Conservation (phyloP, 2,888 invertebrate species). For the Ochlodes sylvanus region DNA sequence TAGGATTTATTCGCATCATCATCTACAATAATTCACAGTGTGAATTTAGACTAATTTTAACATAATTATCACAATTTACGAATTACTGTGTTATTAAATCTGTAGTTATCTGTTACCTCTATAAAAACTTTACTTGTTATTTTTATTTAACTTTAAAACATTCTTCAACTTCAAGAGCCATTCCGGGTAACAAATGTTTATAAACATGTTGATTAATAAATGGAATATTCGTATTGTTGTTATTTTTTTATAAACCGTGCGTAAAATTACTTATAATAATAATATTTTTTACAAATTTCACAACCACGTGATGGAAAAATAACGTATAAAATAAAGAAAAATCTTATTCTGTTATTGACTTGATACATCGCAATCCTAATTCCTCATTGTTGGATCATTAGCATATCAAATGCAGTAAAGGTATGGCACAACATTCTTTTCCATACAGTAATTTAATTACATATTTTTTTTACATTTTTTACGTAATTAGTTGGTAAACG, state of each 20-base stretch:
- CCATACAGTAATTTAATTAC: too few relatives aligned
- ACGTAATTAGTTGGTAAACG: too few relatives aligned
- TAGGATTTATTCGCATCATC: conserved; percentile 14
- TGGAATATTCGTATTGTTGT: conserved; percentile 24
- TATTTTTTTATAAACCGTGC: conserved; percentile 38
- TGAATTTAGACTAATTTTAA: conserved; percentile 48
- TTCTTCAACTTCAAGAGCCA: conserved; percentile 15
- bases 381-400: too few relatives aligned
- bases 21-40: conserved; percentile 1
- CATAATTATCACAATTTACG: conserved; percentile 62
- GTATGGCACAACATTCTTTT: too few relatives aligned
- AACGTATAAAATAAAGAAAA: conserved; percentile 33
- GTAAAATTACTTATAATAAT: conserved; percentile 35
- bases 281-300: conserved; percentile 56
- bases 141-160: conserved; percentile 20
- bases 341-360: neutral
- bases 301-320: conserved; percentile 65
- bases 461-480: too few relatives aligned
- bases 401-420: too few relatives aligned
- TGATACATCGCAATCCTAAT: neutral
- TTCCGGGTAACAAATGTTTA: conserved; percentile 24
- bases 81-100: conserved; percentile 50
- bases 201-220: conserved; percentile 30
- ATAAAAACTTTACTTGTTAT: conserved; percentile 26
- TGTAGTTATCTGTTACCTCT: conserved; percentile 13